Percentiles rank a stretch among this genome's conserved stretches.
Conservation (phyloP, 1,140 invertebrate genomes). For the Magallana gigas region DNA sequence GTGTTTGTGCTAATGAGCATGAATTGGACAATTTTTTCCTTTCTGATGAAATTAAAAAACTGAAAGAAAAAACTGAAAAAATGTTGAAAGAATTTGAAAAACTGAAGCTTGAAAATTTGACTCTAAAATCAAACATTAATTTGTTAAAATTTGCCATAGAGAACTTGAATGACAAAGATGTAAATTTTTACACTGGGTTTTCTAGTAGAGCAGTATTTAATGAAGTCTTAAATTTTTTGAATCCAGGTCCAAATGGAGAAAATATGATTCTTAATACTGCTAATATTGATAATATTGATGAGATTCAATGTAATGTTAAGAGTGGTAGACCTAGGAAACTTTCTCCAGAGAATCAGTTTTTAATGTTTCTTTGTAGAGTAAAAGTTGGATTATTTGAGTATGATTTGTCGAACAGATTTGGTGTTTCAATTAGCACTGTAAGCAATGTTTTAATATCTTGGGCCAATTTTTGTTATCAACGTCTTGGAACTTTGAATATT, state of each 20-base stretch:
- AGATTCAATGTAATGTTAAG: background rate
- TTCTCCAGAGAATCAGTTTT: background rate
- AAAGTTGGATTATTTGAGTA: background rate
- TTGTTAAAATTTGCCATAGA: background rate
- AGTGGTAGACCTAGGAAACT: background rate
- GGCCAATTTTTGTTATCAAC: no score
- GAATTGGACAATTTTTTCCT: background rate
- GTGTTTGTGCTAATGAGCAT: background rate
- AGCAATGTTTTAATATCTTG: no score
- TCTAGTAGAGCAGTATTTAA: background rate
- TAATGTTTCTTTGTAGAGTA: background rate
- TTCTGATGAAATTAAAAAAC: background rate
- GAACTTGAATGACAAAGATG: background rate
- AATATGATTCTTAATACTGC: background rate
- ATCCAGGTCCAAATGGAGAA: constrained; percentile 20
- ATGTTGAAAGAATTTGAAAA: background rate
- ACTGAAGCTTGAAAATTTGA: background rate
- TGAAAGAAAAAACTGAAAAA: background rate
- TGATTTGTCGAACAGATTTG: background rate
- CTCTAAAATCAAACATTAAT: background rate
- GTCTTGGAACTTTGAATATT: no score
- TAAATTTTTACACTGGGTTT: background rate
- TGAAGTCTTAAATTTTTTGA: constrained; percentile 11
- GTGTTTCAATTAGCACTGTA: background rate
- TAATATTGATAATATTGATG: background rate